phyloP scores from a whole-genome alignment of 2,113 vertebrate species.

The Sander vitreus region DNA sequence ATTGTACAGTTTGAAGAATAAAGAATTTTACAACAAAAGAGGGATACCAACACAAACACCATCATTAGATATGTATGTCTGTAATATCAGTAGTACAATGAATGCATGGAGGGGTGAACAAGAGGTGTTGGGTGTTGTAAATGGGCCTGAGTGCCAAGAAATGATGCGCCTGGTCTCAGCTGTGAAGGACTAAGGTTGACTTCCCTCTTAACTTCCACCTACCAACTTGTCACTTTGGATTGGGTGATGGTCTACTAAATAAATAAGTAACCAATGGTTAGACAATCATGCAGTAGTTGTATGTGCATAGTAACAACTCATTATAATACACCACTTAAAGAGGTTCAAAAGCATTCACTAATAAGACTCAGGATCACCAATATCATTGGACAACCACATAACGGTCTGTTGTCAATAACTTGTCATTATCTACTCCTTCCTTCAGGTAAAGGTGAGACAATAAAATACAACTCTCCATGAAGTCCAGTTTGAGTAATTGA shows the following conservation, averaged over 20 bases:
- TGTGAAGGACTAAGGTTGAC: not conserved
- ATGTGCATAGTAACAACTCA: not conserved
- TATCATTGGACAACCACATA: not conserved
- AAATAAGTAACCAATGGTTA: not conserved
- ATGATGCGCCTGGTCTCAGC: not conserved
- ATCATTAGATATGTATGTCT: not conserved
- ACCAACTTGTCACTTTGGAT: not conserved
- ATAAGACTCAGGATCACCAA: not conserved
- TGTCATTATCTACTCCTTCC: not conserved
- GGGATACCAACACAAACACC: not conserved
- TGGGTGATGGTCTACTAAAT: not conserved
- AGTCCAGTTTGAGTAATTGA: not conserved
- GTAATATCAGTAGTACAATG: not conserved
- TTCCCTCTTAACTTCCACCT: not conserved
- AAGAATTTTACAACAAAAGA: not conserved
- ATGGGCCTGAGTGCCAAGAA: not conserved
- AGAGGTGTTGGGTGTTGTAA: not conserved
- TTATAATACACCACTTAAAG: not conserved
- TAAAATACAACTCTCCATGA: not conserved
- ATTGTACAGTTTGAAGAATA: not conserved
- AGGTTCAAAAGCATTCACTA: not conserved
- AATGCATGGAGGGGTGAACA: not conserved
- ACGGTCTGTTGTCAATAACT: too few species aligned
- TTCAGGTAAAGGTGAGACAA: not conserved
- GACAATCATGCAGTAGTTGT: not conserved